These are phyloP conservation scores for Micoletzkya japonica DNA, from an alignment of 2,888 invertebrate species.

Conservation along the genomic window DNA sequence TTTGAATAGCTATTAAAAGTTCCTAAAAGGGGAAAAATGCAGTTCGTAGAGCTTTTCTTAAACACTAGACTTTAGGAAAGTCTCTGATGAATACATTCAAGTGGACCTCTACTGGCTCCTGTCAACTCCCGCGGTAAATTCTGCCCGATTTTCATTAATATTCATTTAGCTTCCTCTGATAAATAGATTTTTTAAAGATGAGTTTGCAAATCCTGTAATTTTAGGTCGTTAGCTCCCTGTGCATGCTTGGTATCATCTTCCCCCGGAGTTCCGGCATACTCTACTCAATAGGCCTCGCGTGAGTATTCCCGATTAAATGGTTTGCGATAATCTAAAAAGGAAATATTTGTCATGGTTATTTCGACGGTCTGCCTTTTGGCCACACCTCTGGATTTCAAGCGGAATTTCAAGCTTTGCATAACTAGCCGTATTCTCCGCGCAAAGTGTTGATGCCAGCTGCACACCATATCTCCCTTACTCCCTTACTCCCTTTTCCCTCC, in stretches of 20 bases:
- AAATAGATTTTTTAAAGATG: background rate
- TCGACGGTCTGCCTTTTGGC: too few species aligned
- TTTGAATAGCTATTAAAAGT: background rate
- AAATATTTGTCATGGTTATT: too few species aligned
- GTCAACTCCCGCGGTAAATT: conserved; percentile 9
- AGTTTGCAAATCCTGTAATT: background rate
- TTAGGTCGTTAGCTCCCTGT: conserved; percentile 11
- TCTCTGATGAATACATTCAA: conserved; percentile 25
- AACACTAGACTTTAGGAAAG: conserved; percentile 1
- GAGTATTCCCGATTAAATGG: background rate
- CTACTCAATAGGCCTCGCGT: conserved; percentile 12
- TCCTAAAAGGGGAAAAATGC: background rate
- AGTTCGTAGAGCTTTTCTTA: background rate
- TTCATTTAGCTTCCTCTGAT: too few species aligned
- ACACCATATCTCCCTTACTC: too few species aligned
- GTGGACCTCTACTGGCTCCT: conserved; percentile 27
- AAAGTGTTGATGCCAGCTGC: too few species aligned
- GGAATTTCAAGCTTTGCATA: too few species aligned
- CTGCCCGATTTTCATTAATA: background rate
- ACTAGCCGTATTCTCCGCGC: too few species aligned
- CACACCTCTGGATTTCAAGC: too few species aligned
- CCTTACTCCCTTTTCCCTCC: too few species aligned
- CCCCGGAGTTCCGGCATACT: conserved; percentile 6
- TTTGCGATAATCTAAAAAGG: too few species aligned
- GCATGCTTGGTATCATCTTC: conserved; percentile 12